phyloP scores from a whole-genome alignment of 2,888 invertebrate genomes.

The Tetragonisca angustula region DNA sequence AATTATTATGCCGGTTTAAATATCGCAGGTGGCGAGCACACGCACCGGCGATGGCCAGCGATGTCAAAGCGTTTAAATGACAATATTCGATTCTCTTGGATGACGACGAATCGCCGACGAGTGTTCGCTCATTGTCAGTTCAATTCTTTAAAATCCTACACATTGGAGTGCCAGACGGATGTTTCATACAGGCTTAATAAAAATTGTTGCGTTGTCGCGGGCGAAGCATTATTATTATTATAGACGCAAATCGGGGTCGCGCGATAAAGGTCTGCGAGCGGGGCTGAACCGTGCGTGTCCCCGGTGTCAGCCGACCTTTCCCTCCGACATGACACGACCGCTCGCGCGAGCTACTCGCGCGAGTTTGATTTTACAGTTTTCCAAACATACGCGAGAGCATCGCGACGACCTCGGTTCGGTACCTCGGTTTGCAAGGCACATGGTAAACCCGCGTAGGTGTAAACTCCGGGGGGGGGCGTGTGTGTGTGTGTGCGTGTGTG shows the following conservation, averaged over 20 bases:
- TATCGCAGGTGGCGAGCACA: too few relatives aligned
- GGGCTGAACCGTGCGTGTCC: too few relatives aligned
- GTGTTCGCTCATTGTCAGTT: neutral
- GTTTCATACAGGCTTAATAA: too few relatives aligned
- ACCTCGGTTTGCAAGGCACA: constrained; percentile 58
- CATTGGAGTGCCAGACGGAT: too few relatives aligned
- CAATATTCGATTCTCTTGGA: neutral
- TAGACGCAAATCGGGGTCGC: neutral
- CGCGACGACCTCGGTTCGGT: constrained; percentile 55
- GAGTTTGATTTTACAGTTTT: constrained; percentile 60
- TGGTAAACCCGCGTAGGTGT: constrained; percentile 69
- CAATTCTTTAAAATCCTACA: too few relatives aligned
- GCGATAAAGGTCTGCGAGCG: neutral
- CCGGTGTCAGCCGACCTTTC: neutral
- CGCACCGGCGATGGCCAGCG: too few relatives aligned
- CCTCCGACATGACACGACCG: neutral
- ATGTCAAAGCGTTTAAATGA: neutral
- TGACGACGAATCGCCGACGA: too few relatives aligned
- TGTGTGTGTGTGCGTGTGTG: neutral
- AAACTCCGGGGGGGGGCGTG: constrained; percentile 44
- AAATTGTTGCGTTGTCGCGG: too few relatives aligned
- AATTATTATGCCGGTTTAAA: too few relatives aligned
- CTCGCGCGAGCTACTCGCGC: neutral
- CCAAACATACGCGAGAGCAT: constrained; percentile 48
- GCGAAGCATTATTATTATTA: too few relatives aligned